Evolutionary conservation across 2,113 vertebrate genomes (phyloP), one percentile per base, ranked within the genome.

Genomic region (Poicephalus meyeri): DNA sequence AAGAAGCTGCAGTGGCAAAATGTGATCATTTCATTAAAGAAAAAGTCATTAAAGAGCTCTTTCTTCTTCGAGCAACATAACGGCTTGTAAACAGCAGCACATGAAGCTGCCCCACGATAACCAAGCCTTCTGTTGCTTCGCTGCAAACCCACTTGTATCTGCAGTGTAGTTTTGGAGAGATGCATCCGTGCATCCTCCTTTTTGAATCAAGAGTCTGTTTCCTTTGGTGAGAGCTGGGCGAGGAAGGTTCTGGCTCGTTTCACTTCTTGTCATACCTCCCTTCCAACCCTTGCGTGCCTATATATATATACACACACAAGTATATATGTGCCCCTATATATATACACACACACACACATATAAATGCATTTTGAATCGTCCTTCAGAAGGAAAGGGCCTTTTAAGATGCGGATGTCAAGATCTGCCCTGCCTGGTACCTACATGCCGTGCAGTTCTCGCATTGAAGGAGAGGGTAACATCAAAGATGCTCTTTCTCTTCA

Each of bases 401-500:
- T 55, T 47, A 60, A 56, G 56, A 37, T 1, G 2, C 5, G 8
- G 28, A 2, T 52, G 56, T 55, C 66, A 56, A 63, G 47, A 42
- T 61, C 58, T 87, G 53, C 31, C 28, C 21, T 2, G 3, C 39
- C 68, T 39, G 39, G 31, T 41, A 44, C 2, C 1, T 55, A 6
- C 4, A 4, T 0, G 1, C 23, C 7, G 4, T 5, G 8, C 2
- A 9, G 49, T 21, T 35, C 50, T 65, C 2, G 1, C 0, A 0
- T 1, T 12, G 60, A 41, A 78, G n/a, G 24, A 68, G 23, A 64
- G 13, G 15, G 29, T 70, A 13, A 65, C 3, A 4, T 39, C 33
- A 80, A 76, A 91, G 74, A 69, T 35, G 23, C 6, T 74, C 15
- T 50, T 79, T 81, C 33, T 65, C 33, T 90, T 87, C 33, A 29